Conservation (phyloP, 1,140 invertebrate genomes). For the Drosophila obscura region DNA sequence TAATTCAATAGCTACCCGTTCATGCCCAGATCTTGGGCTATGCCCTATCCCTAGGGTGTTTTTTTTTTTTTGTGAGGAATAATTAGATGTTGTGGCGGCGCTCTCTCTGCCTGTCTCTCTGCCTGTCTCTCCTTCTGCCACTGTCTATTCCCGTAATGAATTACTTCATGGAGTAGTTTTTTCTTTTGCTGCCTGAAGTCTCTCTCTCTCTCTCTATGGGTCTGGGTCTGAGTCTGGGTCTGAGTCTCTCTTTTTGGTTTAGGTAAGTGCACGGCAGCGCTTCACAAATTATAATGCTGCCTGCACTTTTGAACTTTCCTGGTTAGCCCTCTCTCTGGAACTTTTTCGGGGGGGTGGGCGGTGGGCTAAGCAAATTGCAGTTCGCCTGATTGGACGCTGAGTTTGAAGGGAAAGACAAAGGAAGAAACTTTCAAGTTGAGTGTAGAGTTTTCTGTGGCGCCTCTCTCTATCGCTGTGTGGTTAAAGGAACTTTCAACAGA, state of each 20-base stretch:
- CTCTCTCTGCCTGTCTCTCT: background rate
- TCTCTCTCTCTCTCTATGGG: constrained; percentile 25
- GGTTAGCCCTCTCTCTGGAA: constrained; percentile 15
- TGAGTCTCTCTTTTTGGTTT: constrained; percentile 60
- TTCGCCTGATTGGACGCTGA: constrained; percentile 59
- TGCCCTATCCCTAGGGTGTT: constrained; percentile 4
- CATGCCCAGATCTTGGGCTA: constrained; percentile 39
- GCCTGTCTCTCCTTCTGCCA: no score
- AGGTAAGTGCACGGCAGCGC: constrained; percentile 74
- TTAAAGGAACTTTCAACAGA: no score
- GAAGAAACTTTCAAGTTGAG: constrained; percentile 59
- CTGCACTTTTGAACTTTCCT: constrained; percentile 76
- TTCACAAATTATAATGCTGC: constrained; percentile 76
- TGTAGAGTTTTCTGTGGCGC: background rate
- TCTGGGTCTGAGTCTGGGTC: constrained; percentile 12
- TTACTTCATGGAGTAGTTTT: constrained; percentile 41
- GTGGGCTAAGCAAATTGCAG: constrained; percentile 63
- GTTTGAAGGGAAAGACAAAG: constrained; percentile 53
- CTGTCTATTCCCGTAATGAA: constrained; percentile 49
- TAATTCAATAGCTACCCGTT: constrained; percentile 68
- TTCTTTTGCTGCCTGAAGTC: background rate
- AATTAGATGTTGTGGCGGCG: constrained; percentile 39
- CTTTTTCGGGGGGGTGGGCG: constrained; percentile 1
- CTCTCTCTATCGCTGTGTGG: constrained; percentile 10
- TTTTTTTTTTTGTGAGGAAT: constrained; percentile 50